These are phyloP conservation scores for Allygus modestus DNA, from an alignment of 2,888 invertebrate species.

Conservation along the genomic window DNA sequence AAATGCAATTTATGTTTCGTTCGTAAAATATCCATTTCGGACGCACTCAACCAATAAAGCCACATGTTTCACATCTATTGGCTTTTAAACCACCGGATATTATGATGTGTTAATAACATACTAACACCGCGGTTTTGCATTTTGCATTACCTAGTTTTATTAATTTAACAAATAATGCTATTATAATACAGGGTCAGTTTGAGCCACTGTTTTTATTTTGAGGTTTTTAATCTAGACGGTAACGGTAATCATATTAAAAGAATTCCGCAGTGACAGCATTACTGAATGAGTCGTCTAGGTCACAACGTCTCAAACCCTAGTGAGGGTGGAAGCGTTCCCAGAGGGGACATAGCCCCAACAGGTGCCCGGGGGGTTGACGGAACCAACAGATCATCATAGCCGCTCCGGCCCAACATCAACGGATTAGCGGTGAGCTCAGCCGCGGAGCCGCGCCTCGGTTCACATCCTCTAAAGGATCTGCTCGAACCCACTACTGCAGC, in stretches of 20 bases:
- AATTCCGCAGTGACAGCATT: too few relatives aligned
- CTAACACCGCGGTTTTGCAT: not conserved
- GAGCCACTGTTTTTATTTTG: too few relatives aligned
- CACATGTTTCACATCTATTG: slow-evolving; percentile 20
- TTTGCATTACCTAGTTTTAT: too few relatives aligned
- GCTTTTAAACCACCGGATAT: slow-evolving; percentile 22
- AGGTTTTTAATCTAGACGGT: too few relatives aligned
- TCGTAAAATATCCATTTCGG: slow-evolving; percentile 9
- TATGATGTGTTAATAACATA: not conserved
- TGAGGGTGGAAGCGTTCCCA: not conserved
- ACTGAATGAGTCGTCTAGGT: not conserved
- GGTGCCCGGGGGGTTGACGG: slow-evolving; percentile 42
- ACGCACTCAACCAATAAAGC: slow-evolving; percentile 24
- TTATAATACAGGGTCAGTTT: too few relatives aligned
- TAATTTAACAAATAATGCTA: too few relatives aligned
- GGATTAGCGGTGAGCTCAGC: slow-evolving; percentile 28
- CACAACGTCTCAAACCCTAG: not conserved
- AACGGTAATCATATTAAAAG: too few relatives aligned
- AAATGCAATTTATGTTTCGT: not conserved
- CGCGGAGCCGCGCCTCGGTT: not conserved
- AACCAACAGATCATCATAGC: slow-evolving; percentile 29
- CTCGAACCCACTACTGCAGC: not conserved
- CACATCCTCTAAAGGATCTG: not conserved
- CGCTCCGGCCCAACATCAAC: not conserved
- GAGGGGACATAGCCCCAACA: slow-evolving; percentile 41